Evolutionary conservation across 2,113 vertebrate genomes (phyloP), one percentile per base, ranked within the genome.

Genomic region (Phrynosoma platyrhinos): DNA sequence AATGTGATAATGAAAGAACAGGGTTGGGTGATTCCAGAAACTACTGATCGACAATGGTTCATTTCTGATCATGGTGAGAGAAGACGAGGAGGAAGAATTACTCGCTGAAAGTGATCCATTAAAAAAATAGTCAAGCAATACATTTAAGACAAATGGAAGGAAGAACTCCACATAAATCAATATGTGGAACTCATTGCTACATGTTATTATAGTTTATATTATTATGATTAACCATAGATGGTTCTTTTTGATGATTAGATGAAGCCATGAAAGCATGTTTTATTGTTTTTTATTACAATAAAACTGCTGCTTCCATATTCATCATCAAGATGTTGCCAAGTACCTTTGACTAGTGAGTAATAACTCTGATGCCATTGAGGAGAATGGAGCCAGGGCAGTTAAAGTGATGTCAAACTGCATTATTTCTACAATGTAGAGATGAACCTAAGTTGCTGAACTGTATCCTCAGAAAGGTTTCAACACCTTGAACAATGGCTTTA

Each of bases 21-120:
- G 79, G 83, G 85, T 58, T 89, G 79, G 89, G 91, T 90, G 16
- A 30, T 89, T 91, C 76, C 18, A 85, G 88, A 32, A 84, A 1
- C 21, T 90, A 81, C 53, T 71, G 82, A 36, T 0, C 30, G 88
- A 81, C 58, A 81, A 90, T 6, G 87, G 78, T 53, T 82, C 55
- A 75, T 89, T 91, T 91, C 83, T 53, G 14, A 30, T 77, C 9
- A 69, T 21, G 47, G 72, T 53, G 62, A 69, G 32, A 77, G 32
- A 21, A 62, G 32, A 53, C 30, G 27, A 40, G 30, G 0, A 23
- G 20, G 30, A 21, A 13, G 5, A 81, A 21, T 77, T 36, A 20
- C 58, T 82, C 52, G 25, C 42, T n/a, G 16, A 79, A 72, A 64
- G 40, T 18, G 36, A 64, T 32, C 27, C 30, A 53, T 47, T 72